Percentiles rank a stretch among this genome's conserved stretches.
phyloP scores from a whole-genome alignment of 2,113 vertebrate species.

The Poecile atricapillus region DNA sequence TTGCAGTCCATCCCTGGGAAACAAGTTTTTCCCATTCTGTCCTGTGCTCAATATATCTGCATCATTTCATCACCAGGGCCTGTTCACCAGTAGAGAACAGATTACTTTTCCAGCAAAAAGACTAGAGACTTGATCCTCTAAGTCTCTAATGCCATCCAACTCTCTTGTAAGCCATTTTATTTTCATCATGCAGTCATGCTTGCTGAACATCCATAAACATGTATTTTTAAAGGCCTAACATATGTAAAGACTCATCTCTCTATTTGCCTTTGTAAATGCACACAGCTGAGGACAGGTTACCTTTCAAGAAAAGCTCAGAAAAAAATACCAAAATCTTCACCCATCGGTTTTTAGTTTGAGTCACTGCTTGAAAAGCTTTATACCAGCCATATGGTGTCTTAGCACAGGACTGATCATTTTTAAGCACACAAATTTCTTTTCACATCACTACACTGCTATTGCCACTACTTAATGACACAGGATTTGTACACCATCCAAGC shows the following conservation, averaged over 20 bases:
- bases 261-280: neutral
- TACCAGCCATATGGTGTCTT: neutral
- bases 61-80: neutral
- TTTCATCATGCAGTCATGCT: neutral
- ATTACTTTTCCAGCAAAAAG: neutral
- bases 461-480: no score
- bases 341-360: neutral
- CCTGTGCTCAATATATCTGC: neutral
- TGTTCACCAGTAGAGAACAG: neutral
- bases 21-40: neutral
- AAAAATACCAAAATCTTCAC: neutral
- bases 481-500: neutral
- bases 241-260: neutral
- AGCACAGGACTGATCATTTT: neutral
- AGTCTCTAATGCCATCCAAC: neutral
- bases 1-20: neutral
- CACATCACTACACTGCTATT: neutral
- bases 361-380: neutral
- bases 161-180: neutral
- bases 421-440: neutral
- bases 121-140: neutral
- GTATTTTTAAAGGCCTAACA: neutral
- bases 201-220: neutral
- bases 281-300: neutral
- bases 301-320: neutral